These are phyloP conservation scores for Octopus bimaculoides DNA, from an alignment of 1,140 invertebrate genomes.

Conservation along the genomic window DNA sequence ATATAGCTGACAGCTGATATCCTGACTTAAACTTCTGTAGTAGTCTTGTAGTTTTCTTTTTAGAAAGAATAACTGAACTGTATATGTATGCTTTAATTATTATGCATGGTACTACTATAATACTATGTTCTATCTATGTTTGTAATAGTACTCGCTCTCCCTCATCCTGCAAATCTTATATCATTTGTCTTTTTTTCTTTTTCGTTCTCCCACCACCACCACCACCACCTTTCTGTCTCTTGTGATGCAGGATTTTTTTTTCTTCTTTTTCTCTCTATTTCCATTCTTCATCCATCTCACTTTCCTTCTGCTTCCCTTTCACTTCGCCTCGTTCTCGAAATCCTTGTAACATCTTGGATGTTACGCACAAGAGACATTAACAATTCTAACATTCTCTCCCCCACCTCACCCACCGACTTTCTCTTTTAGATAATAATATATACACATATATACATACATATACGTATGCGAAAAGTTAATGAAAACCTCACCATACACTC, in stretches of 20 bases:
- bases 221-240: background rate
- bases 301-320: background rate
- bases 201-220: background rate
- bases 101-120: no score
- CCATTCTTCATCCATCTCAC: background rate
- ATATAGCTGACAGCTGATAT: no score
- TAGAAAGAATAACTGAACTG: no score
- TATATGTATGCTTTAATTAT: no score
- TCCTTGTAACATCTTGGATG: background rate
- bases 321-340: background rate
- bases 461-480: no score
- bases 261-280: background rate
- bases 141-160: background rate
- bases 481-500: no score
- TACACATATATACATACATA: no score
- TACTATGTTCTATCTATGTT: no score
- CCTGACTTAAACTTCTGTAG: no score
- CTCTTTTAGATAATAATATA: background rate
- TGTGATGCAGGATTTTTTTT: background rate
- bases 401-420: background rate
- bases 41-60: no score
- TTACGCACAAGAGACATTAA: no score
- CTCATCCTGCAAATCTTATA: background rate
- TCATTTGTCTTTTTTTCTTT: background rate
- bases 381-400: background rate